phyloP scores from a whole-genome alignment of 1,140 invertebrate species.

The Microvelia longipes region DNA sequence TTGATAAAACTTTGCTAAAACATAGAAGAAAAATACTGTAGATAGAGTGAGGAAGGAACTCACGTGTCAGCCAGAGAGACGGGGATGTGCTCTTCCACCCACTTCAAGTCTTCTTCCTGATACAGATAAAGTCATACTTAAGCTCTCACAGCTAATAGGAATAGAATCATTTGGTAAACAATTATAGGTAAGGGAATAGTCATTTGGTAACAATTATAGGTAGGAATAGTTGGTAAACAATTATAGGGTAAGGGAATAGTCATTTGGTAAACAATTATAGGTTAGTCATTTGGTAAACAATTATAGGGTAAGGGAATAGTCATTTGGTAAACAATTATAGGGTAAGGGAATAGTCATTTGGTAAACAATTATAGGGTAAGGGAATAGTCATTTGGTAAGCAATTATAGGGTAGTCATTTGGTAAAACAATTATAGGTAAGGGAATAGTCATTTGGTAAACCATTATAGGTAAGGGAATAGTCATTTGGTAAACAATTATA shows the following conservation, averaged over 20 bases:
- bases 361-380: too few relatives aligned
- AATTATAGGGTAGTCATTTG: too few relatives aligned
- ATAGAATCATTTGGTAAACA: constrained; percentile 1
- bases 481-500: background rate
- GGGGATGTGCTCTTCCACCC: constrained; percentile 84
- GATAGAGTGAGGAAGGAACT: constrained; percentile 20
- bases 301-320: too few relatives aligned
- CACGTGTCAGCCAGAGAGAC: constrained; percentile 51
- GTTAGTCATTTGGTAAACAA: background rate
- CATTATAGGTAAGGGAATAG: background rate
- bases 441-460: background rate
- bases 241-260: background rate
- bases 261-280: background rate
- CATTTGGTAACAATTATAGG: background rate
- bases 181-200: background rate
- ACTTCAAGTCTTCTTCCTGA: constrained; percentile 70
- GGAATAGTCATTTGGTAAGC: too few relatives aligned
- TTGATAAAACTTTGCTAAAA: background rate
- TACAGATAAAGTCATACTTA: too few relatives aligned
- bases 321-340: too few relatives aligned
- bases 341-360: too few relatives aligned
- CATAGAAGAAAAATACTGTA: background rate
- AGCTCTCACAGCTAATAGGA: too few relatives aligned
- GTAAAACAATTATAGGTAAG: background rate
- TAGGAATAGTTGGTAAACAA: background rate